These are phyloP conservation scores for Eristalis arbustorum DNA, from an alignment of 2,888 invertebrate species.

Conservation along the genomic window DNA sequence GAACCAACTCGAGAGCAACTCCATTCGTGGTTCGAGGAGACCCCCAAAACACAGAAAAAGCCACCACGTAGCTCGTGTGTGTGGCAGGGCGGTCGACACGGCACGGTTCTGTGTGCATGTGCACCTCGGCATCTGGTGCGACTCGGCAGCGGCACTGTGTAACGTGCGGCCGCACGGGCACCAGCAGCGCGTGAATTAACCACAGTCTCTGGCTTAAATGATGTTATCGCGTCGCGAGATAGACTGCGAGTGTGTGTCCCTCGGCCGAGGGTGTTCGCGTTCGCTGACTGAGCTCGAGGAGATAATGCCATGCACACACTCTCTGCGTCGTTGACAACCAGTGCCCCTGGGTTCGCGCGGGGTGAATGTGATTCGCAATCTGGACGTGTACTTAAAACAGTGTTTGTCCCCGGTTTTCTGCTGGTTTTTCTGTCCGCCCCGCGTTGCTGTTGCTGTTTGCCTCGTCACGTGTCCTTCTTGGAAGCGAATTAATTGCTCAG, in stretches of 20 bases:
- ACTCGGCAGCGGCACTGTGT: not conserved
- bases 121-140: constrained; percentile 26
- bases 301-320: not conserved
- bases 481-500: constrained; percentile 29
- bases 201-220: constrained; percentile 59
- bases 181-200: constrained; percentile 57
- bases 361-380: constrained; percentile 40
- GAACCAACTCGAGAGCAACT: not conserved
- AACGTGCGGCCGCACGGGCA: constrained; percentile 21
- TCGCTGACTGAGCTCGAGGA: not conserved
- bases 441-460: not conserved
- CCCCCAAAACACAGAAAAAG: constrained; percentile 1
- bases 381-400: constrained; percentile 27
- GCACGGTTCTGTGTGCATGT: not conserved
- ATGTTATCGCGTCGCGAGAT: constrained; percentile 45
- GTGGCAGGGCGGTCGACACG: constrained; percentile 11
- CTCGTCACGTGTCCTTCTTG: not conserved
- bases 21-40: not conserved
- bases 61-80: not conserved
- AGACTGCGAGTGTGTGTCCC: not conserved
- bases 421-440: not conserved
- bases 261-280: not conserved
- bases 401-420: not conserved
- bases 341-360: not conserved
- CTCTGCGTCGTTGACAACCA: constrained; percentile 6